phyloP scores from a whole-genome alignment of 2,888 invertebrate genomes.

The Camponotus fellah region DNA sequence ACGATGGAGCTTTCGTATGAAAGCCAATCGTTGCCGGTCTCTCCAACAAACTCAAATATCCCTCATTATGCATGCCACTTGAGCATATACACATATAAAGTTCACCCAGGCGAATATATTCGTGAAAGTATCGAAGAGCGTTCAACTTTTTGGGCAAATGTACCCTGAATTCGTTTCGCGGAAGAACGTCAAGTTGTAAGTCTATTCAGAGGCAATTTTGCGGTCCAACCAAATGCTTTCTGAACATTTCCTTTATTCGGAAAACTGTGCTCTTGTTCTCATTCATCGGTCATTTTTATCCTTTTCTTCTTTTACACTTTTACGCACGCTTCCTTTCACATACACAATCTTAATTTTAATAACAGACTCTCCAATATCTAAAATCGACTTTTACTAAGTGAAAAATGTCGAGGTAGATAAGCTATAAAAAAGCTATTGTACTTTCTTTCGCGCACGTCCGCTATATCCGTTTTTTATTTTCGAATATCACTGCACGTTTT shows the following conservation, averaged over 20 bases:
- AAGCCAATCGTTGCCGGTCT: slow-evolving; percentile 30
- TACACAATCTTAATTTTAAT: slow-evolving; percentile 13
- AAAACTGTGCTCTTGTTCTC: background rate
- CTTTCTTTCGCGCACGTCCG: background rate
- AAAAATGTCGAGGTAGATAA: background rate
- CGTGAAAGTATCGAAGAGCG: slow-evolving; percentile 34
- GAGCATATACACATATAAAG: slow-evolving; percentile 8
- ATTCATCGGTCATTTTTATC: background rate
- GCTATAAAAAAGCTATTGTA: background rate
- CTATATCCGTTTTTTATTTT: slow-evolving; percentile 7
- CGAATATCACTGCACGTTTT: background rate
- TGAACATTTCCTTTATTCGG: background rate
- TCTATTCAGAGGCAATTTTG: slow-evolving; percentile 36
- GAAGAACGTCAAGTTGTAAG: slow-evolving; percentile 19
- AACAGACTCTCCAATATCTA: background rate
- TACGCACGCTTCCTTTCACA: background rate
- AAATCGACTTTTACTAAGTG: background rate
- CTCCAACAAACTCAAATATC: slow-evolving; percentile 40
- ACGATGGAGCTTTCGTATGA: slow-evolving; percentile 26
- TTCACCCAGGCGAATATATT: slow-evolving; percentile 27
- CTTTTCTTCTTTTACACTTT: background rate
- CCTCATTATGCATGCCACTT: slow-evolving; percentile 45
- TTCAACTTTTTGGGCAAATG: slow-evolving; percentile 19
- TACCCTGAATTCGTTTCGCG: slow-evolving; percentile 31
- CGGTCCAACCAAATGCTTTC: slow-evolving; percentile 1